Conservation (phyloP, 2,113 vertebrate species). For the Coryphaenoides rupestris region DNA sequence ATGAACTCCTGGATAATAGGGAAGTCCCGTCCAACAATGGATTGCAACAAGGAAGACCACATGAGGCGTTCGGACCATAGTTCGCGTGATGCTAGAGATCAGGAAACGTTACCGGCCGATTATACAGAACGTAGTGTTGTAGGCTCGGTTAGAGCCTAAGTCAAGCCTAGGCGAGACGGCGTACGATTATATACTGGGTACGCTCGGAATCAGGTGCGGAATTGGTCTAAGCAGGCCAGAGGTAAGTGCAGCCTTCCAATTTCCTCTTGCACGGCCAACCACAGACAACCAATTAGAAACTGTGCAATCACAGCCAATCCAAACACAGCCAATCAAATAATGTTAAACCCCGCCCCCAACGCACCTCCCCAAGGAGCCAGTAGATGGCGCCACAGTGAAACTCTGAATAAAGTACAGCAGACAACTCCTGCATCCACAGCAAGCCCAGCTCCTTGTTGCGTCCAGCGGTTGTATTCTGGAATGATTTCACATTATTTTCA, state of each 20-base stretch:
- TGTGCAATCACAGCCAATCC: background rate
- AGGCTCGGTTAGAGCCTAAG: no score
- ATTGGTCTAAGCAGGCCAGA: slow-evolving; percentile 72
- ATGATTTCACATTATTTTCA: background rate
- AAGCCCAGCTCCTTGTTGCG: slow-evolving; percentile 23
- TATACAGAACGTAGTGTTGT: no score
- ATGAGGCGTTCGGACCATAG: no score
- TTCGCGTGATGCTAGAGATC: no score
- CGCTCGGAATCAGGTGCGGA: no score
- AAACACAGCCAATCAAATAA: slow-evolving; percentile 34
- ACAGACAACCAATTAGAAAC: no score
- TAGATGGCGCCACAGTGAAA: background rate
- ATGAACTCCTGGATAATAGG: slow-evolving; percentile 82
- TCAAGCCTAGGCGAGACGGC: no score
- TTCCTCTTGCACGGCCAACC: background rate
- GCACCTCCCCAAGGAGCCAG: no score
- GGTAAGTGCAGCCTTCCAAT: slow-evolving; percentile 58
- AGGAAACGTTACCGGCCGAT: no score
- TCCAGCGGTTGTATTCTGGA: slow-evolving; percentile 48
- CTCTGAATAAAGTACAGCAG: slow-evolving; percentile 47
- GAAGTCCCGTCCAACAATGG: slow-evolving; percentile 80
- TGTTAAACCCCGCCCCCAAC: slow-evolving; percentile 55
- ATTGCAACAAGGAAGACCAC: slow-evolving; percentile 90
- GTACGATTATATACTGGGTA: no score
- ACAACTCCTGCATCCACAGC: background rate